Conservation (phyloP, 2,888 invertebrate species). For the Cephus spinipes region DNA sequence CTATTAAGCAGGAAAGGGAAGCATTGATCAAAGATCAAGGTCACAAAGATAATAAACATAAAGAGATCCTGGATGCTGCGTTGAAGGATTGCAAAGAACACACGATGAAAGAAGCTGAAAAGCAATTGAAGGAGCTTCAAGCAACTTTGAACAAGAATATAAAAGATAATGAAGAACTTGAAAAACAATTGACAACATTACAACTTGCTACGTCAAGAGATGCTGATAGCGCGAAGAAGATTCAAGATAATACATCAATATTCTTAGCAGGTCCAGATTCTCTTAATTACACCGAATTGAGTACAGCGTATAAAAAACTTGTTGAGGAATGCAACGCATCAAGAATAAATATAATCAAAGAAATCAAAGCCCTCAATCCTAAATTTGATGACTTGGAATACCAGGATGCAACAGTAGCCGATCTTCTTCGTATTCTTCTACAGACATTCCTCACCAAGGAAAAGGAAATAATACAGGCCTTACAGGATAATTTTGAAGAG, state of each 20-base stretch:
- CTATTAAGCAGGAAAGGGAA: conserved; percentile 22
- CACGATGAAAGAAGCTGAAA: conserved; percentile 56
- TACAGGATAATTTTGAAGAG: conserved; percentile 40
- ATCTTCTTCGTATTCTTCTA: conserved; percentile 51
- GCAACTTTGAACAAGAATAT: conserved; percentile 59
- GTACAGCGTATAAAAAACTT: conserved; percentile 36
- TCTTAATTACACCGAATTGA: neutral
- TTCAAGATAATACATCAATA: neutral
- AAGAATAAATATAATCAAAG: conserved; percentile 45
- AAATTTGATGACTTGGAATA: conserved; percentile 11
- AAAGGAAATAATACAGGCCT: conserved; percentile 46
- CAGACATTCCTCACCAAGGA: conserved; percentile 53
- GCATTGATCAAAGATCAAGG: conserved; percentile 18
- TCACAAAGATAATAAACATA: conserved; percentile 1
- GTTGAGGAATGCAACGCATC: conserved; percentile 41
- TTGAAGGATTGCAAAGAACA: conserved; percentile 43
- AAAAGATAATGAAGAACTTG: conserved; percentile 50
- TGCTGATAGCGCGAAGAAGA: neutral
- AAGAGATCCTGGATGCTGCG: conserved; percentile 16
- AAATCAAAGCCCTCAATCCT: conserved; percentile 46
- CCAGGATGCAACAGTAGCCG: conserved; percentile 32
- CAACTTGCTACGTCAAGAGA: neutral
- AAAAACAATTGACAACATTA: conserved; percentile 34
- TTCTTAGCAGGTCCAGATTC: neutral
- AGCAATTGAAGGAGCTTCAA: conserved; percentile 57